Evolutionary conservation across 2,113 vertebrate species (phyloP).

Genomic region (Chionodraco myersi): DNA sequence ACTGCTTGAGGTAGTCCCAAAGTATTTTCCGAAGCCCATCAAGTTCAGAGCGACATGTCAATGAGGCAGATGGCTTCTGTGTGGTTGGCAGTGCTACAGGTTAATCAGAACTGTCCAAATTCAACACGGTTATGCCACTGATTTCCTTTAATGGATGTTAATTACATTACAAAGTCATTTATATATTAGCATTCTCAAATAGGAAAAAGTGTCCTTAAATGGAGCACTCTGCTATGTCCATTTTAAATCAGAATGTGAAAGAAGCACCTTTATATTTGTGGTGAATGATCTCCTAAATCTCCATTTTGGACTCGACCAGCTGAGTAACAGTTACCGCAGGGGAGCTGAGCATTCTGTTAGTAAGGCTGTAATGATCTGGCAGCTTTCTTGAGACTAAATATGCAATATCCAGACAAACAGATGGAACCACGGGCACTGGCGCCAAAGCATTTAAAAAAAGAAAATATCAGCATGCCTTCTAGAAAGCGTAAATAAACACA

Average conservation of each 20-base stretch:
- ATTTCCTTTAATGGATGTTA: neutral
- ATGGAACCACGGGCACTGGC: neutral
- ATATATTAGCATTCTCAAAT: neutral
- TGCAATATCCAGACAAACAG: constrained; percentile 16
- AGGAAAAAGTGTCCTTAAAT: no score
- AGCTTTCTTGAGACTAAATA: constrained; percentile 7
- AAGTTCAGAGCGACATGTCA: neutral
- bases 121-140: neutral
- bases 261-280: neutral
- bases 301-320: neutral
- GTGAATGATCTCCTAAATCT: no score
- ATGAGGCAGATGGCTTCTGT: neutral
- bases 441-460: neutral
- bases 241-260: neutral
- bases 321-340: constrained; percentile 11
- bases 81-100: neutral
- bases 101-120: neutral
- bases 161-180: neutral
- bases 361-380: constrained; percentile 1
- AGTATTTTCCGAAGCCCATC: neutral
- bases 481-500: neutral
- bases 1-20: constrained; percentile 4
- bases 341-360: constrained; percentile 13
- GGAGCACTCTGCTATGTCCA: no score
- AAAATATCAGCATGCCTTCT: neutral